Evolutionary conservation across 2,888 invertebrate genomes (phyloP), one percentile per base, ranked within the genome.

Genomic region (Octonoba sinensis): DNA sequence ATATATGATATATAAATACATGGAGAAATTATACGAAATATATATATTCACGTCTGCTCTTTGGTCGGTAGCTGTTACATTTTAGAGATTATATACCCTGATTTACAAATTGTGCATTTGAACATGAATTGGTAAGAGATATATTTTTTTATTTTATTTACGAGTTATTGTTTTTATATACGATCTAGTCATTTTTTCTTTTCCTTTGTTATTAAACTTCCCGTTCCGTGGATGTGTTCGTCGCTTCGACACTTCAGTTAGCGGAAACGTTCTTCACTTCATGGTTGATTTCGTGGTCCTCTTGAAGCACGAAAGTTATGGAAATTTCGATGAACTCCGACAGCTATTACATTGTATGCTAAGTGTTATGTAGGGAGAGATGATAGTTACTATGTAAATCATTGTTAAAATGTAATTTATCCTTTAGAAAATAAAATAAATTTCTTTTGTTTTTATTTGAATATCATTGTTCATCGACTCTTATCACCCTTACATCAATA

Each of bases 331-430:
- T 72, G 59, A 72, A 79, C 51, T 79, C 72, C 65, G 72, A 62
- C 62, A 62, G 78, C 78, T 79, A 79, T 60, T 72, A 79, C 51
- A 65, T 71, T 79, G 78, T 79, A 79, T 72, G 78, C 73, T 81
- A 81, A 81, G 73, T 81, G 79, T 81, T 65, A 81, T 46, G 79
- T 81, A 81, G 73, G 64, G 56, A 71, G 71, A 73, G 72, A 81
- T 69, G 51, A 79, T 79, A 73, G 73, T 81, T 67, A 81, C 62
- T 62, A 66, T 66, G 73, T 81, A 81, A 73, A 81, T 62, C 73
- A 73, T 46, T 73, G 67, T 60, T 74, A 73, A 73, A 77, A 65
- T 77, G 71, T 81, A 81, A 73, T 74, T 72, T 81, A 81, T 74
- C 79, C 73, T 73, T 81, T 81, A 73, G 79, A 49, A 74, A 81